phyloP scores from a whole-genome alignment of 2,113 vertebrate species.

The Junco hyemalis region DNA sequence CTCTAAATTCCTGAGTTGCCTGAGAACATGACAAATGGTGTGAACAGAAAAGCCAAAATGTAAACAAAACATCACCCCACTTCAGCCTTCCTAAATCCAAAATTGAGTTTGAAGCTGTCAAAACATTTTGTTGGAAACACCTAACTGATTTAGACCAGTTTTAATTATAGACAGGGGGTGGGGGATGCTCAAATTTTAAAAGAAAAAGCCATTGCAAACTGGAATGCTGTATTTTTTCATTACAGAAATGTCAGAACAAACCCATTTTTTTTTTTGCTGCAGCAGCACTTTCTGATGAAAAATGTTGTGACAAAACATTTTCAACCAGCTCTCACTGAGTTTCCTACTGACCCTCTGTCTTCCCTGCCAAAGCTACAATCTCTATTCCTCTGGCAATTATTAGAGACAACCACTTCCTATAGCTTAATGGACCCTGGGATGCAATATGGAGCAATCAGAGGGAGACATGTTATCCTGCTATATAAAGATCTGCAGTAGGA shows the following conservation, averaged over 20 bases:
- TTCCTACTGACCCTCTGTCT: slow-evolving; percentile 12
- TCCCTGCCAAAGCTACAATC: neutral
- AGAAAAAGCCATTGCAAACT: neutral
- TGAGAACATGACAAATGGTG: slow-evolving; percentile 33
- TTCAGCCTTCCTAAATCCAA: neutral
- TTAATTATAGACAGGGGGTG: neutral
- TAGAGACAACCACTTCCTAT: neutral
- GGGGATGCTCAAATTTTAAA: neutral
- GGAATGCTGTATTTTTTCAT: slow-evolving; percentile 38
- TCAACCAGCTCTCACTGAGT: neutral
- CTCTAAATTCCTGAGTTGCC: slow-evolving; percentile 30
- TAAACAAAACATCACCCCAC: slow-evolving; percentile 22
- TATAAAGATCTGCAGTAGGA: slow-evolving; percentile 15
- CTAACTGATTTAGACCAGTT: neutral
- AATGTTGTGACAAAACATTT: slow-evolving; percentile 7
- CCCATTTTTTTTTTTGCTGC: neutral
- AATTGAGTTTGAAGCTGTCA: neutral
- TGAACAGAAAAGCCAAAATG: slow-evolving; percentile 28
- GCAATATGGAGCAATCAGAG: neutral
- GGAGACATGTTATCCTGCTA: neutral
- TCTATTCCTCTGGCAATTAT: neutral
- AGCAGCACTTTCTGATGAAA: slow-evolving; percentile 18
- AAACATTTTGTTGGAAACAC: slow-evolving; percentile 19
- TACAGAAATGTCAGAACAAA: slow-evolving; percentile 50
- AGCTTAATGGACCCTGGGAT: neutral